These are phyloP conservation scores for Sarcophaga peregrina DNA, from an alignment of 1,140 invertebrate species.

Conservation along the genomic window DNA sequence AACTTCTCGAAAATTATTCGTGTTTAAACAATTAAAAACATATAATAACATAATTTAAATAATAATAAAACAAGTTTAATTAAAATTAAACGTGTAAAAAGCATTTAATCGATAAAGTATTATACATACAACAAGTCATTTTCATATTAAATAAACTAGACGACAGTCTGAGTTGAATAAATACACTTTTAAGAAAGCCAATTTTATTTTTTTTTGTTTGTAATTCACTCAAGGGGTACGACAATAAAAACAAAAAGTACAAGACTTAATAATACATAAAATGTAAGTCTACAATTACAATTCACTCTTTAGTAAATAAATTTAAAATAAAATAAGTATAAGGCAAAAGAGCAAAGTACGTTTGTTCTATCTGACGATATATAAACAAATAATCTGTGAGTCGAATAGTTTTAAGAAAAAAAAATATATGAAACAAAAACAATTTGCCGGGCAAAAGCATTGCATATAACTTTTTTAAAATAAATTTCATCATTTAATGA, in stretches of 20 bases:
- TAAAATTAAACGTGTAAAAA: neutral
- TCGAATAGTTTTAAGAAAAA: neutral
- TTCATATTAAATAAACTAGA: neutral
- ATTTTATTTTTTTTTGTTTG: neutral
- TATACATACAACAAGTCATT: neutral
- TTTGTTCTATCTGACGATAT: neutral
- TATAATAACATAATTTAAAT: neutral
- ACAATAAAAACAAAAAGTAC: neutral
- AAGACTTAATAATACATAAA: neutral
- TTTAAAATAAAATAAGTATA: neutral
- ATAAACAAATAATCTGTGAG: neutral
- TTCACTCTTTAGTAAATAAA: neutral
- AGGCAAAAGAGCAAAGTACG: too few species aligned
- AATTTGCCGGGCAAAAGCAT: neutral
- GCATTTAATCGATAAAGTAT: neutral
- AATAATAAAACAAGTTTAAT: neutral
- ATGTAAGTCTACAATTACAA: neutral
- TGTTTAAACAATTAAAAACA: constrained; percentile 1
- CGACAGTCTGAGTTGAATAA: too few species aligned
- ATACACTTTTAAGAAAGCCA: too few species aligned
- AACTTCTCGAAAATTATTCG: neutral
- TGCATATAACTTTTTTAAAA: neutral
- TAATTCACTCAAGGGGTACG: neutral
- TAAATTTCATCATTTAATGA: neutral
- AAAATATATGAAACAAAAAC: neutral